Evolutionary conservation across 2,888 invertebrate genomes (phyloP).

Genomic region (Nezara viridula): DNA sequence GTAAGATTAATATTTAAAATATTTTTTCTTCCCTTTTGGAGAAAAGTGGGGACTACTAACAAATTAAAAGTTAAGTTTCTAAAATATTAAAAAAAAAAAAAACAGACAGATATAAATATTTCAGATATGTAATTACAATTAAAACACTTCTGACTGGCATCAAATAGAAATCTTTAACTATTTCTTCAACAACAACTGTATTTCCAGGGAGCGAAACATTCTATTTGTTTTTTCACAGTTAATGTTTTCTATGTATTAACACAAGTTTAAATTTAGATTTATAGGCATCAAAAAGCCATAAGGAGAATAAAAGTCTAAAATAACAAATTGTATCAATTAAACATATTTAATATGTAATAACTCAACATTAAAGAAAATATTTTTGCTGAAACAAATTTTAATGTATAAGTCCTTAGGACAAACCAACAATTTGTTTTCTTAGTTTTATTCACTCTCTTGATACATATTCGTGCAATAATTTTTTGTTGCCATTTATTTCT

Average conservation of each 20-base stretch:
- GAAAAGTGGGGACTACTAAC: neutral
- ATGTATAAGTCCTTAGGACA: too few species aligned
- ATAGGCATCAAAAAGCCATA: too few species aligned
- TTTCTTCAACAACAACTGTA: neutral
- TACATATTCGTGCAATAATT: too few species aligned
- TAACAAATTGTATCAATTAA: too few species aligned
- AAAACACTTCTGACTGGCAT: slow-evolving; percentile 41
- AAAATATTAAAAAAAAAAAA: neutral
- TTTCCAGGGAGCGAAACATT: neutral
- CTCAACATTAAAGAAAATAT: too few species aligned
- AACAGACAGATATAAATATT: neutral
- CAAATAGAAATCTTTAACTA: slow-evolving; percentile 16
- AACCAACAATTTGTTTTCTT: too few species aligned
- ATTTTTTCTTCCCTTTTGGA: neutral
- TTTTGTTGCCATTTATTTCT: too few species aligned
- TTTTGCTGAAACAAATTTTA: too few species aligned
- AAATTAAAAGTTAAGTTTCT: neutral
- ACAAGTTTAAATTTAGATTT: neutral
- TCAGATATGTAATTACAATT: neutral
- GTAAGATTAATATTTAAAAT: slow-evolving; percentile 1
- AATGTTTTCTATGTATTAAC: neutral
- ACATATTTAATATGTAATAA: too few species aligned
- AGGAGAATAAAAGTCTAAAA: too few species aligned
- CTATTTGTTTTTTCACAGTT: neutral
- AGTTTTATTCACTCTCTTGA: too few species aligned